These are phyloP conservation scores for Laterallus jamaicensis DNA, from an alignment of 2,113 vertebrate genomes.

Conservation along the genomic window DNA sequence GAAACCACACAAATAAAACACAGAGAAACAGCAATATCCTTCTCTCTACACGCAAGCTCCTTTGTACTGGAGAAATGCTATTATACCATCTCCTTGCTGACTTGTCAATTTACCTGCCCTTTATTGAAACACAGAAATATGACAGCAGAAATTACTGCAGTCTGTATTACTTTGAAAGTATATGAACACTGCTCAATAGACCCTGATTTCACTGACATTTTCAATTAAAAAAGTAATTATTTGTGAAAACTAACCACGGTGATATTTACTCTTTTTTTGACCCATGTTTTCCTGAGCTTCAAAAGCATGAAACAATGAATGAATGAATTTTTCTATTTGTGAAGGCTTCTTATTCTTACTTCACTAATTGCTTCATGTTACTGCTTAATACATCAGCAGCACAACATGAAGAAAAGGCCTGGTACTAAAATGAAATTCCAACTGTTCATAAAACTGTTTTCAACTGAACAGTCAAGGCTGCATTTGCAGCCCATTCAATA, in stretches of 20 bases:
- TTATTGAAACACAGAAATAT: conserved; percentile 37
- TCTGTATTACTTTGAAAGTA: conserved; percentile 13
- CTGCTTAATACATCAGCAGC: not conserved
- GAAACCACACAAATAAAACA: conserved; percentile 8
- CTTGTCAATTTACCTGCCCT: conserved; percentile 41
- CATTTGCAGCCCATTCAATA: not conserved
- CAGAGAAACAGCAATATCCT: not conserved
- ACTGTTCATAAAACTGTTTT: not conserved
- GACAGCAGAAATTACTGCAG: conserved; percentile 39
- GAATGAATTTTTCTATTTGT: not conserved
- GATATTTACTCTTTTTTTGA: not conserved
- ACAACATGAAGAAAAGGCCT: not conserved
- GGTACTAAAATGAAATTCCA: not conserved
- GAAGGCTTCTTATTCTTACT: not conserved
- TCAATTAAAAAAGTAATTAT: conserved; percentile 23
- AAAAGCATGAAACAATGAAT: not conserved
- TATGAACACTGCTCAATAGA: not conserved
- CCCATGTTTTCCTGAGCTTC: not conserved
- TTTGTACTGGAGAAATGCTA: not conserved
- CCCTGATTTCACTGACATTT: not conserved
- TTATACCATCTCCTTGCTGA: not conserved
- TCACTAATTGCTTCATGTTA: not conserved
- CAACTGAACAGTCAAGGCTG: not conserved
- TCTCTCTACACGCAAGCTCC: not conserved
- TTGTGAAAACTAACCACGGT: conserved; percentile 11